Evolutionary conservation across 2,888 invertebrate genomes (phyloP), one percentile per base, ranked within the genome.

Genomic region (Cyclophora punctaria): DNA sequence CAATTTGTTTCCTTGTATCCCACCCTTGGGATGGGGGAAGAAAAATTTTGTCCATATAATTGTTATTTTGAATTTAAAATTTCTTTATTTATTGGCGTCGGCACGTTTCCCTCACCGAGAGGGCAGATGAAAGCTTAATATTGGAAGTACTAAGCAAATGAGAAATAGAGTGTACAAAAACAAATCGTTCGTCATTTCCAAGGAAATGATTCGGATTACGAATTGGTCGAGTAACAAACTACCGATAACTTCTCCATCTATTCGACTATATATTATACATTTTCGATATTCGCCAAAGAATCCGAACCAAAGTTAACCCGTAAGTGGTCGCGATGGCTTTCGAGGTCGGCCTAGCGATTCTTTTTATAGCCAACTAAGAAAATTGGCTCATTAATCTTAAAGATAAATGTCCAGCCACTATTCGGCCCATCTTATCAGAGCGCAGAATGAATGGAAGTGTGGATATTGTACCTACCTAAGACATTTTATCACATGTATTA

Each of bases 341-440:
- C 66, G 75, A 80, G 78, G 78, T 73, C 80, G 74, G 71, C 73
- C 80, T 80, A 82, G 81, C 81, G 79, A 83, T 81, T 84, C 84
- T 85, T 87, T 87, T 88, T 88, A 88, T 87, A 78, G 86, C 82
- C 85, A 83, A 84, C 87, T 84, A 87, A 88, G 88, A 88, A 88
- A 88, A 88, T 88, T 88, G 88, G 84, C 83, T 86, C 88, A 87
- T 88, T 87, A 88, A 86, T 88, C 88, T 88, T 82, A 69, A 83
- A 87, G 88, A 88, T 87, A 87, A 82, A 88, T 85, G 87, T 79
- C 79, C 76, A 81, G 79, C 77, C 82, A 83, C 87, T 86, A 86
- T 87, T 86, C 80, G 83, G 78, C 76, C 78, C 81, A 79, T 80
- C 85, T 86, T 88, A 87, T 88, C 88, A 85, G 83, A 73, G 66